Percentiles rank a stretch among this genome's conserved stretches.
These are phyloP conservation scores for Garrulus glandarius DNA, from an alignment of 2,797 vertebrate species.

Conservation along the genomic window DNA sequence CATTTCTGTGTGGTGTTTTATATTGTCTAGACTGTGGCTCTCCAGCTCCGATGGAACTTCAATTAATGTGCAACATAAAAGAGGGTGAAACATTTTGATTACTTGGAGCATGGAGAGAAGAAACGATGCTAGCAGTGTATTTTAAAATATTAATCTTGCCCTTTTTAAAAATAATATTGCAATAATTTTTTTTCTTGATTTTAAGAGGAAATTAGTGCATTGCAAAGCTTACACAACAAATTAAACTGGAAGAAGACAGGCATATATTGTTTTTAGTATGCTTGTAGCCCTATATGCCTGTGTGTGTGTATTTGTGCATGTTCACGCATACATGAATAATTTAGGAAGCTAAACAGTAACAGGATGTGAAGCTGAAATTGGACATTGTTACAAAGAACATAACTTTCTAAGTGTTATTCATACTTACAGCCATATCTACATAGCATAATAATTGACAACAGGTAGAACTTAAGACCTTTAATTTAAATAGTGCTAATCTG, in stretches of 20 bases:
- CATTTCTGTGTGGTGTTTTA: conserved; percentile 22
- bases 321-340: background rate
- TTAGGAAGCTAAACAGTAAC: background rate
- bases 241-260: background rate
- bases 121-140: background rate
- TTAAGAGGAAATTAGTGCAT: background rate
- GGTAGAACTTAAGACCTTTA: background rate
- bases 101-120: background rate
- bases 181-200: background rate
- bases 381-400: background rate
- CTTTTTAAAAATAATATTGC: background rate
- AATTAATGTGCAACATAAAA: conserved; percentile 23
- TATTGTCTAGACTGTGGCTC: conserved; percentile 26
- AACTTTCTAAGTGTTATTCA: background rate
- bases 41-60: background rate
- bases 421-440: background rate
- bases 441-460: background rate
- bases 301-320: background rate
- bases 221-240: background rate
- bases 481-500: background rate
- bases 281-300: background rate
- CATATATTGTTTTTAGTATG: background rate
- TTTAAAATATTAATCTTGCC: background rate
- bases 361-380: background rate
- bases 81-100: conserved; percentile 32